phyloP scores from a whole-genome alignment of 2,888 invertebrate species.

The Onchidella celtica region DNA sequence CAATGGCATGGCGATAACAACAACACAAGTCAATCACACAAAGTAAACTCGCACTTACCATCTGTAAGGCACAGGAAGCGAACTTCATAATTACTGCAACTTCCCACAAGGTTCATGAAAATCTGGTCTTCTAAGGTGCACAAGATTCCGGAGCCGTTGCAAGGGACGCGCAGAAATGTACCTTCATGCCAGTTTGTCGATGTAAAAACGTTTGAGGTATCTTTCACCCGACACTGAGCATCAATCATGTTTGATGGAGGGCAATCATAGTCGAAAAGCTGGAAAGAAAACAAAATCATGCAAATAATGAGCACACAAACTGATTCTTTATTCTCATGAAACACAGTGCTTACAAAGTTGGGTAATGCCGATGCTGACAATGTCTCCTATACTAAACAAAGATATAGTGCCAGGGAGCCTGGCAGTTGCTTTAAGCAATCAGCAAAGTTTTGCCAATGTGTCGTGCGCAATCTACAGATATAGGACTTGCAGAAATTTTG shows the following conservation, averaged over 20 bases:
- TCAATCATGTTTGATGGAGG: constrained; percentile 25
- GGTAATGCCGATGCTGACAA: too few relatives aligned
- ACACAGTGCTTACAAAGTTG: too few relatives aligned
- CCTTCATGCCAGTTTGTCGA: constrained; percentile 5
- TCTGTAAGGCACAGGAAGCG: constrained; percentile 41
- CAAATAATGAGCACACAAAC: too few relatives aligned
- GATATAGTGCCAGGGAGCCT: too few relatives aligned
- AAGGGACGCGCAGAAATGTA: constrained; percentile 22
- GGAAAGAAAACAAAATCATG: neutral
- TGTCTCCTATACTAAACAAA: too few relatives aligned
- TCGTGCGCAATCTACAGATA: too few relatives aligned
- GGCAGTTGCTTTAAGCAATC: too few relatives aligned
- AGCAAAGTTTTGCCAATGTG: too few relatives aligned
- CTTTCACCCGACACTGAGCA: constrained; percentile 13
- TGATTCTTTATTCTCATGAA: too few relatives aligned
- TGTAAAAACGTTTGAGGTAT: neutral
- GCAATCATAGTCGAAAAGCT: constrained; percentile 40
- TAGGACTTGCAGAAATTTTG: too few relatives aligned
- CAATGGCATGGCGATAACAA: too few relatives aligned
- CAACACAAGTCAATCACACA: too few relatives aligned
- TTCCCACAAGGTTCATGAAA: neutral
- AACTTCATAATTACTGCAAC: constrained; percentile 51
- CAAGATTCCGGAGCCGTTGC: constrained; percentile 34
- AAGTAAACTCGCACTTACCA: constrained; percentile 5
- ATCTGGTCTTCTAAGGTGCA: constrained; percentile 22